Base-by-base conservation (phyloP, 2,113 vertebrate genomes). In the Rissa tridactyla region DNA sequence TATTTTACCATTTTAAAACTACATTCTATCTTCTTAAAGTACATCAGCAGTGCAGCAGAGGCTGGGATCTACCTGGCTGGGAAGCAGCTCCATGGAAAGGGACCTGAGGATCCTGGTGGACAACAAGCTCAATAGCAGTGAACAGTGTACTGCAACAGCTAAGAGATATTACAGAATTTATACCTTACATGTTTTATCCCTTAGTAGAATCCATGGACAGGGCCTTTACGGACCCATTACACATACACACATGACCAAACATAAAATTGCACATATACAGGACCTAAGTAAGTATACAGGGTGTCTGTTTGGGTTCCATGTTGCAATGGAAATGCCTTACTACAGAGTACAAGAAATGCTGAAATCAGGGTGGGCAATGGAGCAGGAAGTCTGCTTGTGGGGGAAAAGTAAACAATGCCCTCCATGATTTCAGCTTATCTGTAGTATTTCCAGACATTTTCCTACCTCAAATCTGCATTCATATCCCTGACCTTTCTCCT, bases 321-420 rank as follows among this genome's bases (percentile, higher is more conserved):
- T 25, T 71, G 16, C 58, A 57, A 76, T 9, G 3, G 27, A 68
- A 57, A 64, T 20, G 26, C 6, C 18, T 70, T 70, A 44, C 66
- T 30, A 19, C 0, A 34, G 14, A 52, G 6, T 26, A 62, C 18
- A 62, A 47, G 15, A 46, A 90, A 66, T 0, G 0, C 7, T 70
- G 8, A 58, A 82, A 75, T 46, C 2, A 15, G 1, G 3, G 16
- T 78, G 8, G 30, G 10, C 8, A 81, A 64, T 84, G 11, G 38
- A 72, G 7, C 19, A 77, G 21, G 5, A 80, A 83, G 4, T 29
- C 3, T 49, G 14, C 1, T 17, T 61, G 6, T 38, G 0, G 3
- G 7, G 6, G 34, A 51, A 70, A 44, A 57, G 10, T 3, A 1
- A 4, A 29, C 44, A 72, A 51, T 54, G 9, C 1, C 13, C 5